These are phyloP conservation scores for Aporophyla nigra DNA, from an alignment of 2,888 invertebrate species.

Conservation along the genomic window DNA sequence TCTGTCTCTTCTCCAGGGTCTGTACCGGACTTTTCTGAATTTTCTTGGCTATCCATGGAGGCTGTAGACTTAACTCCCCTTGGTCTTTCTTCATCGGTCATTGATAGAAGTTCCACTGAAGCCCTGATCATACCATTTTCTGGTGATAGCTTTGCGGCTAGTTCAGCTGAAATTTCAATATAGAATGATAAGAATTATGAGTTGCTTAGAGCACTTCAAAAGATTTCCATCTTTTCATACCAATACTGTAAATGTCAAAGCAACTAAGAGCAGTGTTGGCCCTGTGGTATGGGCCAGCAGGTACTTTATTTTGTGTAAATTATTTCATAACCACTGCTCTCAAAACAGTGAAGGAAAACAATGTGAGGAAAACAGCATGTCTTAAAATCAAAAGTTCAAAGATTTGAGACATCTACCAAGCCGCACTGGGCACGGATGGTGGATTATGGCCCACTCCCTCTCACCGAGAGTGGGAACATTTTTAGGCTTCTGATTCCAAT, in stretches of 20 bases:
- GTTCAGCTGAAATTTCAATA: constrained; percentile 81
- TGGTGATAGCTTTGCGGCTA: constrained; percentile 93
- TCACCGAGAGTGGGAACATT: too few relatives aligned
- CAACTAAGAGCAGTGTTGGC: too few relatives aligned
- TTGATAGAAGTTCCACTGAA: constrained; percentile 94
- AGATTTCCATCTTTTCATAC: neutral
- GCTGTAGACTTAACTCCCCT: constrained; percentile 86
- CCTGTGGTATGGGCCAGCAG: too few relatives aligned
- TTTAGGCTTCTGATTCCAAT: too few relatives aligned
- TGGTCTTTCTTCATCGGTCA: constrained; percentile 93
- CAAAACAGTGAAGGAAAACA: too few relatives aligned
- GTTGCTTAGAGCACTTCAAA: neutral
- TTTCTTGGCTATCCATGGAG: constrained; percentile 70
- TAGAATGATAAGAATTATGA: neutral
- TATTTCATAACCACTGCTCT: too few relatives aligned
- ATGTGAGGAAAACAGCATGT: too few relatives aligned
- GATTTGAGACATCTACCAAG: too few relatives aligned
- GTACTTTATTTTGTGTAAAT: too few relatives aligned
- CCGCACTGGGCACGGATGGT: too few relatives aligned
- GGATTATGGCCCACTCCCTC: too few relatives aligned
- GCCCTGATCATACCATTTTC: constrained; percentile 94
- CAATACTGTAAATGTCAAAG: neutral
- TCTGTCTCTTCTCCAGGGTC: constrained; percentile 70
- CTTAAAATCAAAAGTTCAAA: too few relatives aligned
- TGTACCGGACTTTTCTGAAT: constrained; percentile 65